Percentiles rank a stretch among this genome's conserved stretches.
These are phyloP conservation scores for Drosophila dunni DNA, from an alignment of 1,140 invertebrate genomes.

Conservation along the genomic window DNA sequence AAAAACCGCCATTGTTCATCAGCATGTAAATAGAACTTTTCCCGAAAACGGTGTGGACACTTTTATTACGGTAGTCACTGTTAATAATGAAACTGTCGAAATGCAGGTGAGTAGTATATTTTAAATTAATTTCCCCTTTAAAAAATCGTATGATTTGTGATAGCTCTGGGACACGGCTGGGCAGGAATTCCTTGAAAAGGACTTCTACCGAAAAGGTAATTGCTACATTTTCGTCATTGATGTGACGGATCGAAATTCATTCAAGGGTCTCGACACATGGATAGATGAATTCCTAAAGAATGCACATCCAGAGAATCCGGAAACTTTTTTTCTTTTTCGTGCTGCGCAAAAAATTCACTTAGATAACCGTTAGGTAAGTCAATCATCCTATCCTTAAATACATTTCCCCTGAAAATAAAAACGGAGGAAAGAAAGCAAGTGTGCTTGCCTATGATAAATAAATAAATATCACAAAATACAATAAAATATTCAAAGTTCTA, in stretches of 20 bases:
- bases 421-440: too few species aligned
- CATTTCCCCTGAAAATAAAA: background rate
- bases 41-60: conserved; percentile 99
- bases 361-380: conserved; percentile 93
- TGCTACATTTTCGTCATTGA: conserved; percentile 99
- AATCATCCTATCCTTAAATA: too few species aligned
- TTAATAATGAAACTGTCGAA: conserved; percentile 97
- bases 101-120: conserved; percentile 92
- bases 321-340: conserved; percentile 99
- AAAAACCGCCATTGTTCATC: conserved; percentile 99
- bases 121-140: background rate
- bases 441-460: too few species aligned
- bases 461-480: too few species aligned
- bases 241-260: conserved; percentile 98
- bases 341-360: conserved; percentile 96
- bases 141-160: background rate
- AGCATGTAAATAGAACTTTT: conserved; percentile 99
- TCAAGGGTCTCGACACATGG: conserved; percentile 99
- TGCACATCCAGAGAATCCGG: conserved; percentile 97
- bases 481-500: too few species aligned
- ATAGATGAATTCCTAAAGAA: conserved; percentile 99
- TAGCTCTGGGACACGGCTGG: conserved; percentile 99
- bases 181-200: conserved; percentile 98
- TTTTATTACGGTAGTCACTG: conserved; percentile 99
- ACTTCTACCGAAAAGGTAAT: conserved; percentile 99